Evolutionary conservation across 2,113 vertebrate genomes (phyloP).

Genomic region (Enhydra lutris): DNA sequence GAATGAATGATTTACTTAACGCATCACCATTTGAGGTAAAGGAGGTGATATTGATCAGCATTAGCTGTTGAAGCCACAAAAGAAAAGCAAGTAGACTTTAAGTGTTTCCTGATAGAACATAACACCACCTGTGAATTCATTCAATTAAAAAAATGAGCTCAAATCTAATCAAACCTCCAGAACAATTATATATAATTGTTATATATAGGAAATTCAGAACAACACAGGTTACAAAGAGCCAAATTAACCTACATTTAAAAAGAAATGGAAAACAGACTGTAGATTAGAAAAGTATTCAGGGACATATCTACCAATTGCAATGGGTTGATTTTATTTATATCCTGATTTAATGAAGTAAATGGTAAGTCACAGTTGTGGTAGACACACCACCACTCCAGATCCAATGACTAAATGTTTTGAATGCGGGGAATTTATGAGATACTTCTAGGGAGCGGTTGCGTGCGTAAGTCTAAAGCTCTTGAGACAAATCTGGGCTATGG

Average conservation of each 20-base stretch:
- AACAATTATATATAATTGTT: background rate
- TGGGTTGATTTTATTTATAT: background rate
- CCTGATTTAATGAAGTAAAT: background rate
- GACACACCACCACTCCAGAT: background rate
- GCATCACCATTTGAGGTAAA: background rate
- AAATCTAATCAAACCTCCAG: background rate
- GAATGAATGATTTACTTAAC: background rate
- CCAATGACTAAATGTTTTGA: background rate
- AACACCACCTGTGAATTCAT: background rate
- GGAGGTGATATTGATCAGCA: background rate
- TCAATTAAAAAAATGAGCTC: background rate
- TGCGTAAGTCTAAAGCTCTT: background rate
- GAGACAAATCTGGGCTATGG: background rate
- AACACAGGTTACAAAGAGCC: background rate
- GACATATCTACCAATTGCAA: background rate
- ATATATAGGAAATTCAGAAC: background rate
- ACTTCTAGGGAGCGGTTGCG: background rate
- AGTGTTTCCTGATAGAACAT: background rate
- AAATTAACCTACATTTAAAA: background rate
- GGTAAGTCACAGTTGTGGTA: background rate
- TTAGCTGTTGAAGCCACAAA: background rate
- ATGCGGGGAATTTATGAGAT: background rate
- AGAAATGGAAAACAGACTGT: background rate
- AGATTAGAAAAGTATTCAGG: background rate
- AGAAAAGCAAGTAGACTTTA: background rate